These are phyloP conservation scores for Lycaena phlaeas DNA, from an alignment of 2,888 invertebrate species.

Conservation along the genomic window DNA sequence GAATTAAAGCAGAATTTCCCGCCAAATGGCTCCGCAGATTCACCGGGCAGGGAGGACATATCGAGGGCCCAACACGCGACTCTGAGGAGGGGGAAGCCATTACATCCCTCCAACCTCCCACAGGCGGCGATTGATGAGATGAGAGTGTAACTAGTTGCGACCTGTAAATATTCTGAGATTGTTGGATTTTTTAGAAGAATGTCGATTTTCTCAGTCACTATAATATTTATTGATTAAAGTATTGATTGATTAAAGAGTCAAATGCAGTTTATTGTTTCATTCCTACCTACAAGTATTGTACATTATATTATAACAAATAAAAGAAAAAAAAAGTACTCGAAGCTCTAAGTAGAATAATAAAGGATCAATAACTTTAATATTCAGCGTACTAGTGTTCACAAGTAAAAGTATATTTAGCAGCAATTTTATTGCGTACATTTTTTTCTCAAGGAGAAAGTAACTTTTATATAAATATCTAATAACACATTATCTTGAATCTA, in stretches of 20 bases:
- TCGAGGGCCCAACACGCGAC: slow-evolving; percentile 51
- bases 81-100: slow-evolving; percentile 53
- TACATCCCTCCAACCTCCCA: slow-evolving; percentile 76
- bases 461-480: neutral
- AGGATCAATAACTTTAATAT: too few relatives aligned
- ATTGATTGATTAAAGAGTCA: slow-evolving; percentile 30
- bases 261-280: slow-evolving; percentile 4
- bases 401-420: too few relatives aligned
- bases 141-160: slow-evolving; percentile 81
- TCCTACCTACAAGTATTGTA: neutral
- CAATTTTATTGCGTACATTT: too few relatives aligned
- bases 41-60: slow-evolving; percentile 38
- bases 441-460: too few relatives aligned
- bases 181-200: slow-evolving; percentile 39
- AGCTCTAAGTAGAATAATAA: too few relatives aligned
- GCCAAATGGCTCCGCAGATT: slow-evolving; percentile 71
- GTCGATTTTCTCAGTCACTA: slow-evolving; percentile 49
- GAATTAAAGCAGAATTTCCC: slow-evolving; percentile 73
- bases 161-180: slow-evolving; percentile 46
- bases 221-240: slow-evolving; percentile 56
- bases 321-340: too few relatives aligned
- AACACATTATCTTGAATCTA: neutral
- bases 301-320: too few relatives aligned
- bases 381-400: too few relatives aligned
- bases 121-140: slow-evolving; percentile 91